Conservation (phyloP, 1,140 invertebrate genomes). For the Hesperophylax magnus region DNA sequence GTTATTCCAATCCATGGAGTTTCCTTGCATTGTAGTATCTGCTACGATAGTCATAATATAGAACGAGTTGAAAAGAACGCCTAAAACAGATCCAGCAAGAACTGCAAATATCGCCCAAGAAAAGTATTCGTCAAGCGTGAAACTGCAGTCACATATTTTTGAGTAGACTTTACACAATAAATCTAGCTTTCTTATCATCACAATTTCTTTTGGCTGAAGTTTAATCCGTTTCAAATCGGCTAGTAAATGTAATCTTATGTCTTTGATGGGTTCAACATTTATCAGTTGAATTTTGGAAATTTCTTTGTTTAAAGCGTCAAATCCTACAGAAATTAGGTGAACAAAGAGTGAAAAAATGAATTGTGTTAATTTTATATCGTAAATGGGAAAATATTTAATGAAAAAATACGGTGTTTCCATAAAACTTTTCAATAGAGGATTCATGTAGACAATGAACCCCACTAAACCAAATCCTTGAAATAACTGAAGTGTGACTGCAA, state of each 20-base stretch:
- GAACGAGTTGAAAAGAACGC: not conserved
- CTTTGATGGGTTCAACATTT: not conserved
- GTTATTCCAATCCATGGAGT: no score
- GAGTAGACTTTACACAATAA: not conserved
- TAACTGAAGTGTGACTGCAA: not conserved
- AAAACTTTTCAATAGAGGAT: not conserved
- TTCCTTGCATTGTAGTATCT: no score
- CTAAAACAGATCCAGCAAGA: not conserved
- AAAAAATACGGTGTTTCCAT: not conserved
- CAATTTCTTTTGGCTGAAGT: not conserved
- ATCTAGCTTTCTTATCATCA: not conserved
- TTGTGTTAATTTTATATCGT: not conserved
- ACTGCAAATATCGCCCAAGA: not conserved
- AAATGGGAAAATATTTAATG: not conserved
- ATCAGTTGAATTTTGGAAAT: not conserved
- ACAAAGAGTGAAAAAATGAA: not conserved
- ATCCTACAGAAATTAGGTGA: not conserved
- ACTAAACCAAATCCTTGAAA: not conserved
- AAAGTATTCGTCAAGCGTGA: not conserved
- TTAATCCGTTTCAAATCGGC: not conserved
- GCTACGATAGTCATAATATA: not conserved
- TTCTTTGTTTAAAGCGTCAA: not conserved
- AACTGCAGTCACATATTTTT: not conserved
- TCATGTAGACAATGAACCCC: not conserved
- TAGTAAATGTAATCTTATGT: not conserved